Conservation (phyloP, 2,113 vertebrate species). For the Siphamia tubifer region DNA sequence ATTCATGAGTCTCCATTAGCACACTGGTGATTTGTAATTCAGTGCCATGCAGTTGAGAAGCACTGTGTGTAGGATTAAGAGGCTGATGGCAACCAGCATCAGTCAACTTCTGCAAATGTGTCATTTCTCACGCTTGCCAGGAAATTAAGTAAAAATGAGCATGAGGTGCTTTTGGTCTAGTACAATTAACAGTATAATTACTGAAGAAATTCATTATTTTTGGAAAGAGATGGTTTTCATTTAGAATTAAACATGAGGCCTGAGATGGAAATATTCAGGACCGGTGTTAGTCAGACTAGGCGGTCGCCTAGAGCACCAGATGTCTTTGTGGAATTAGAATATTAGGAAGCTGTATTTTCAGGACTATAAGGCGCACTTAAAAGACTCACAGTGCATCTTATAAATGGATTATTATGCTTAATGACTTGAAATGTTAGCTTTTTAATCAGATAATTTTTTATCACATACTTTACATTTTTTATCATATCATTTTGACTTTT, state of each 20-base stretch:
- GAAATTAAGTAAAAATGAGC: slow-evolving; percentile 38
- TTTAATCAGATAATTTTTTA: too few species aligned
- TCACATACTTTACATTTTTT: too few species aligned
- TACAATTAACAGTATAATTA: slow-evolving; percentile 56
- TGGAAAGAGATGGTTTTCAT: slow-evolving; percentile 19
- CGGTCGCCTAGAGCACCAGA: too few species aligned
- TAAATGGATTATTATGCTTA: too few species aligned
- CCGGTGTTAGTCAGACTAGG: too few species aligned
- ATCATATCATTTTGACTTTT: too few species aligned
- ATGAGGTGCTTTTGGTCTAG: slow-evolving; percentile 1
- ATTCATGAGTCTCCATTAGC: slow-evolving; percentile 67
- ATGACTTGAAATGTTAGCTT: too few species aligned
- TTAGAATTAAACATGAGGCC: not conserved
- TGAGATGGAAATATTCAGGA: not conserved
- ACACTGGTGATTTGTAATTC: slow-evolving; percentile 62
- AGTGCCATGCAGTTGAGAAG: slow-evolving; percentile 54
- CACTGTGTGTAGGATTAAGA: slow-evolving; percentile 34
- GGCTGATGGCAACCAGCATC: slow-evolving; percentile 32
- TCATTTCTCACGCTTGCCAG: slow-evolving; percentile 40
- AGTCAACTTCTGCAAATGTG: slow-evolving; percentile 35
- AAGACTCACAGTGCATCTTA: too few species aligned
- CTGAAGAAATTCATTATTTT: slow-evolving; percentile 26
- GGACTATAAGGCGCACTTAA: too few species aligned
- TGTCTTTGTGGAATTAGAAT: too few species aligned
- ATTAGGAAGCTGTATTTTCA: too few species aligned